These are phyloP conservation scores for Ophion slaviceki DNA, from an alignment of 2,888 invertebrate genomes.

Conservation along the genomic window DNA sequence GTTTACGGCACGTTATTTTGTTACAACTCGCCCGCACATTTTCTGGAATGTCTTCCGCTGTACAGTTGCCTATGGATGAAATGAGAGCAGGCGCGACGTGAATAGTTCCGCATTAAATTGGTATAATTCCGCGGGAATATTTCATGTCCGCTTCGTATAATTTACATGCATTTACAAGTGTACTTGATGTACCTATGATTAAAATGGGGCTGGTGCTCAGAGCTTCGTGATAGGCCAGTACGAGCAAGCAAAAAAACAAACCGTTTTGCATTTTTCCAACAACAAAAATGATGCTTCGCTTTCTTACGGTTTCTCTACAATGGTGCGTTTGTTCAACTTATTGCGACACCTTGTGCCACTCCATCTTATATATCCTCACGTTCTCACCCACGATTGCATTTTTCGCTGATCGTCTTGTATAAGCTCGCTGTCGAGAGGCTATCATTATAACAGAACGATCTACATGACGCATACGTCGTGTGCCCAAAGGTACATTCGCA, in stretches of 20 bases:
- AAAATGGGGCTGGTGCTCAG: not conserved
- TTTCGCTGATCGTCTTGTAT: not conserved
- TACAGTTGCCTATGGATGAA: constrained; percentile 7
- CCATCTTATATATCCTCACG: constrained; percentile 8
- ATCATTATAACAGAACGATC: constrained; percentile 4
- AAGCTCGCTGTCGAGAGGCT: not conserved
- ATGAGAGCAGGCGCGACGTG: not conserved
- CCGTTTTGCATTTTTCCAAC: not conserved
- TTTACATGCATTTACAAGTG: not conserved
- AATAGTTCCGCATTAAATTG: not conserved
- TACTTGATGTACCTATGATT: not conserved
- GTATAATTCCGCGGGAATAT: not conserved
- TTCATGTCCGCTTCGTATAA: no score
- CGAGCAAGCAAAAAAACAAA: constrained; percentile 8
- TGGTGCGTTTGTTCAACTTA: not conserved
- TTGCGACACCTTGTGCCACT: not conserved
- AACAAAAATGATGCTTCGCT: not conserved
- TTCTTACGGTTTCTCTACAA: not conserved
- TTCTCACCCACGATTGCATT: not conserved
- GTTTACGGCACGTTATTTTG: constrained; percentile 4
- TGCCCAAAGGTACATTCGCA: constrained; percentile 2
- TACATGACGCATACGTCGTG: constrained; percentile 8
- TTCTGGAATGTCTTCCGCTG: not conserved
- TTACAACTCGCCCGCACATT: not conserved
- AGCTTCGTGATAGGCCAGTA: constrained; percentile 8